phyloP scores from a whole-genome alignment of 2,888 invertebrate species.

The Epicampocera succincta region DNA sequence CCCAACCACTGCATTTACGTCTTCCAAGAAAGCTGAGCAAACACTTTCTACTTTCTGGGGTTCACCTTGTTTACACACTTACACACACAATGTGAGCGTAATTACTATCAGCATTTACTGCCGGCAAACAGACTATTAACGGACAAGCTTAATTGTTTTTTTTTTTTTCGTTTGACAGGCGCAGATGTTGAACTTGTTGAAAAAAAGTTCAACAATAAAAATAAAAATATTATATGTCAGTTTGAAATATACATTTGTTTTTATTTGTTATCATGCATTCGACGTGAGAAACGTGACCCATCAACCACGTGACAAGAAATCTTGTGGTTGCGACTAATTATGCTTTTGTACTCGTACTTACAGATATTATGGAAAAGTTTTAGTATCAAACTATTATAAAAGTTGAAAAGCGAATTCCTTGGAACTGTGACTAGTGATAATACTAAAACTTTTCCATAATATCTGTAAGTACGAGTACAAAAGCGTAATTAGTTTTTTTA shows the following conservation, averaged over 20 bases:
- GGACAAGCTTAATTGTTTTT: neutral
- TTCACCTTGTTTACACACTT: conserved; percentile 21
- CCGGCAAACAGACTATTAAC: conserved; percentile 7
- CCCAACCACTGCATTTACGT: neutral
- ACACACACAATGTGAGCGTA: too few relatives aligned
- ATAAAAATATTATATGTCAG: neutral
- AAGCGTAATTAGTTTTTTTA: too few relatives aligned
- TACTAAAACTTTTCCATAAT: too few relatives aligned
- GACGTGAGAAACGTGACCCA: conserved; percentile 1
- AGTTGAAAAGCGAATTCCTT: too few relatives aligned
- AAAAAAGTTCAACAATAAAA: neutral
- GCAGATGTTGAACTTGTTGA: neutral
- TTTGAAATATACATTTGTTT: neutral
- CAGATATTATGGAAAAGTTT: too few relatives aligned
- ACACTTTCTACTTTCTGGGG: conserved; percentile 1
- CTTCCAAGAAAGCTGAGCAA: conserved; percentile 32
- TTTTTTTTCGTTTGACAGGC: neutral
- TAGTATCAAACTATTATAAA: too few relatives aligned
- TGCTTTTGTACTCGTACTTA: too few relatives aligned
- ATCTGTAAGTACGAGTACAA: too few relatives aligned
- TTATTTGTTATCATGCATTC: neutral
- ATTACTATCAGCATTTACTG: conserved; percentile 3
- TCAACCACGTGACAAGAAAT: neutral
- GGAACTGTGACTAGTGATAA: too few relatives aligned
- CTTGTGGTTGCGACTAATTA: neutral